Base-by-base conservation (phyloP, 2,888 invertebrate species). In the Oxyteleia sp. region DNA sequence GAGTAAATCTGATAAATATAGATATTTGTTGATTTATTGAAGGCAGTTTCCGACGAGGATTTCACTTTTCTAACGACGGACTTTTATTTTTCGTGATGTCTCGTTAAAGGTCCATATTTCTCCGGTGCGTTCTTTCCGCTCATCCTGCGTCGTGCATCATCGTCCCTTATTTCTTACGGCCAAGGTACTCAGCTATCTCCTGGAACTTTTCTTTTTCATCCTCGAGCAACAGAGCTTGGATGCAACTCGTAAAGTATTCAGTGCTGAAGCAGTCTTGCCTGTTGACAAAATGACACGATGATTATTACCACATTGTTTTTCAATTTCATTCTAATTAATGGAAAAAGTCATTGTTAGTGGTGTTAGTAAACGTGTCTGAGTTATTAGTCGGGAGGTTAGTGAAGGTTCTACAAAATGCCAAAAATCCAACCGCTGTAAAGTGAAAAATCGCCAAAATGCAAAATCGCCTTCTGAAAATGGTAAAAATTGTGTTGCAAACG, bases 191-290 rank as follows among this genome's bases (percentile, higher is more conserved):
- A 94, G 96, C 96, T 96, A 96, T 96, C 94, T 96, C 96, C 94
- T 95, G 95, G 94, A 96, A 95, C 94, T 96, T 95, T 93, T 96
- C 96, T 94, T 95, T 95, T 94, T 97, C 96, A 94, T 96, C 96
- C 93, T 95, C 95, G 94, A 96, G 95, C 94, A 96, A 95, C 94
- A 97, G 95, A 93, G 96, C 96, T 94, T 96, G 96, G 94, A 96
- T 95, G 94, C 97, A 97, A 94, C 96, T 96, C 94, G 95, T 95
- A 95, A 97, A 97, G 95, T 96, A 96, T 94, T 95, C 95, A 94
- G 96, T 96, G 93, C 96, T 95, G 94, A 97, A 97, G 95, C 97
- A 97, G 94, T 96, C 95, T 93, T 95, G 95, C 95, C 97, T 97
- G 95, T 45, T 82, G 80, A 53, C 51, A 45, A 74, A 80, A 68